These are phyloP conservation scores for Lepidostoma basale DNA, from an alignment of 1,140 invertebrate genomes.

Conservation along the genomic window DNA sequence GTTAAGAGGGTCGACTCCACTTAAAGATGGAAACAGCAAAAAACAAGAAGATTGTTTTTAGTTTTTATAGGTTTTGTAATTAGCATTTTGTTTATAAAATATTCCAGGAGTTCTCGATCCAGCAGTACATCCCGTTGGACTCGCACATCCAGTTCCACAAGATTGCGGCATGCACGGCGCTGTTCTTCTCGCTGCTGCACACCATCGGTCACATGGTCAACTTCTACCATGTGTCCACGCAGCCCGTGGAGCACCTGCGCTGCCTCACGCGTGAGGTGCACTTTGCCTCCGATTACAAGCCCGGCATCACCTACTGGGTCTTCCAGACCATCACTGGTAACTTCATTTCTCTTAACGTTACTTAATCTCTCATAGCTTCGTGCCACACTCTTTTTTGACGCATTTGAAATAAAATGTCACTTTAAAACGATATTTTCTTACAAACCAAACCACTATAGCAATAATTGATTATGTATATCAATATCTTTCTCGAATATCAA, in stretches of 20 bases:
- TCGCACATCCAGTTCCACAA: slow-evolving; percentile 99
- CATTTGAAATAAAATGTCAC: too few relatives aligned
- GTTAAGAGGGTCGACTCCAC: too few relatives aligned
- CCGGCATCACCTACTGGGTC: slow-evolving; percentile 92
- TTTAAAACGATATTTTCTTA: too few relatives aligned
- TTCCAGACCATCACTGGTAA: slow-evolving; percentile 93
- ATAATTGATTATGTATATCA: too few relatives aligned
- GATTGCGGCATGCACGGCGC: slow-evolving; percentile 94
- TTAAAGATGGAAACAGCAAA: too few relatives aligned
- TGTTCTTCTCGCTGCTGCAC: slow-evolving; percentile 92
- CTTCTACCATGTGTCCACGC: slow-evolving; percentile 98
- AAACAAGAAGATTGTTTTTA: too few relatives aligned
- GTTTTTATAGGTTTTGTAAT: neutral
- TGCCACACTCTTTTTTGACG: too few relatives aligned
- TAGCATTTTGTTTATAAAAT: neutral
- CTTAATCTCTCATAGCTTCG: too few relatives aligned
- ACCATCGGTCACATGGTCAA: slow-evolving; percentile 97
- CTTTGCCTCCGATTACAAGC: slow-evolving; percentile 90
- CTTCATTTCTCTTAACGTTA: too few relatives aligned
- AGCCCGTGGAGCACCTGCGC: slow-evolving; percentile 90
- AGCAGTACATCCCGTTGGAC: slow-evolving; percentile 97
- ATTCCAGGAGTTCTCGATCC: slow-evolving; percentile 85
- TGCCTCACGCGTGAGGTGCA: slow-evolving; percentile 95
- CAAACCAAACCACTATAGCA: too few relatives aligned
- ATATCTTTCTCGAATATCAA: too few relatives aligned